phyloP scores from a whole-genome alignment of 1,140 invertebrate species.

The Drosophila guanche region DNA sequence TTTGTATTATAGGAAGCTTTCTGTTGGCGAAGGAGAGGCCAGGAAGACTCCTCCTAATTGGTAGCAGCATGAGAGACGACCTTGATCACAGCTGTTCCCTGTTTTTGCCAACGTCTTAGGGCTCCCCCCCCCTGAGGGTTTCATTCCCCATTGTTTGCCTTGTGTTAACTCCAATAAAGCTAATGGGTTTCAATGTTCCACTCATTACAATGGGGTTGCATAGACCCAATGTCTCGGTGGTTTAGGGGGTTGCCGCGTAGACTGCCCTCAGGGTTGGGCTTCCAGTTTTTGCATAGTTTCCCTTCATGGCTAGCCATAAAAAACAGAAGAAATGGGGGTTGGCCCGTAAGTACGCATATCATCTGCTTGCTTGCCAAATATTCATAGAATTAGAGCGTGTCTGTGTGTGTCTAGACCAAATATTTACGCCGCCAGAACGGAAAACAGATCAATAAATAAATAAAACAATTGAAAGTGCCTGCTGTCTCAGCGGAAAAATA shows the following conservation, averaged over 20 bases:
- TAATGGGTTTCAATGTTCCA: too few relatives aligned
- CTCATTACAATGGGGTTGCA: too few relatives aligned
- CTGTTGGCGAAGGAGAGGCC: too few relatives aligned
- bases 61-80: too few relatives aligned
- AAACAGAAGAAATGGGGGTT: not conserved
- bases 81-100: too few relatives aligned
- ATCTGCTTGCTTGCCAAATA: conserved; percentile 25
- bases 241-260: conserved; percentile 29
- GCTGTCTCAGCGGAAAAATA: conserved; percentile 31
- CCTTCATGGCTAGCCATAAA: not conserved
- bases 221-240: not conserved
- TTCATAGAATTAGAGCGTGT: conserved; percentile 12
- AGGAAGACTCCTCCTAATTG: too few relatives aligned
- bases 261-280: conserved; percentile 4
- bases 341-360: too few relatives aligned
- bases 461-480: conserved; percentile 11
- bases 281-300: conserved; percentile 2
- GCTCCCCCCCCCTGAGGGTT: too few relatives aligned
- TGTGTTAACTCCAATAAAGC: too few relatives aligned
- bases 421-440: conserved; percentile 29
- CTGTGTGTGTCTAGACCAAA: conserved; percentile 12
- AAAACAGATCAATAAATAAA: conserved; percentile 39
- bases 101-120: too few relatives aligned
- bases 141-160: too few relatives aligned
- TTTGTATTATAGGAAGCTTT: too few relatives aligned